These are phyloP conservation scores for Oryctolagus cuniculus DNA, from an alignment of 2,113 vertebrate species.

Conservation along the genomic window DNA sequence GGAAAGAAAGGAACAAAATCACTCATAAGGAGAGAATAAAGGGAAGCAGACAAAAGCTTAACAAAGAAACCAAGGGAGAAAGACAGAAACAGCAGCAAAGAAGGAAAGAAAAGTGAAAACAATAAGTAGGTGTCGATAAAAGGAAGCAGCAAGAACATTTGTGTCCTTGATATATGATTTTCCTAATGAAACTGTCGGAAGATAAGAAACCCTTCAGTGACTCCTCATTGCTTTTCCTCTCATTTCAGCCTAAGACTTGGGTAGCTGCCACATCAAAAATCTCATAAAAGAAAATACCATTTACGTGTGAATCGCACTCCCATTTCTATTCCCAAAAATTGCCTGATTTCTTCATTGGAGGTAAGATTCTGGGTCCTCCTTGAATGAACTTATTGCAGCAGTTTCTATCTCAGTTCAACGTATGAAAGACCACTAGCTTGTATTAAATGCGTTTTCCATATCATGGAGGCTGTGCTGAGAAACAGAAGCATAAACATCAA, in stretches of 20 bases:
- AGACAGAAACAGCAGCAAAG: neutral
- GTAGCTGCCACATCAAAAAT: conserved; percentile 50
- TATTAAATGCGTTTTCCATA: conserved; percentile 26
- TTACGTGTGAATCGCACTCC: conserved; percentile 37
- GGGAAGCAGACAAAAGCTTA: neutral
- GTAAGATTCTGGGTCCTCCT: conserved; percentile 46
- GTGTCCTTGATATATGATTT: neutral
- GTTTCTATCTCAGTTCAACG: conserved; percentile 61
- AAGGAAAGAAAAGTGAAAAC: neutral
- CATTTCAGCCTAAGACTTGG: conserved; percentile 7
- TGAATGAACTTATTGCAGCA: conserved; percentile 23
- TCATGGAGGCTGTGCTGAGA: neutral
- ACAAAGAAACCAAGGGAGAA: neutral
- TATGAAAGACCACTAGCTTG: neutral
- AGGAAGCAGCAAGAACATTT: neutral
- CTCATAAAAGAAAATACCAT: conserved; percentile 44
- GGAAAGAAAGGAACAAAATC: neutral
- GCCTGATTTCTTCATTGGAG: conserved; percentile 57
- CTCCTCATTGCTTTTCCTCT: neutral
- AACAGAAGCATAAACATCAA: neutral
- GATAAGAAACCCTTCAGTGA: neutral
- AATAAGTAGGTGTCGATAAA: neutral
- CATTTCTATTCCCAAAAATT: conserved; percentile 37
- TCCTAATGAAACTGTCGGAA: conserved; percentile 25
- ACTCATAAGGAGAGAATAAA: neutral